A percentile compares a stretch with the other conserved stretches of the same genome.
phyloP scores from a whole-genome alignment of 2,113 vertebrate species.

The Procapra przewalskii region DNA sequence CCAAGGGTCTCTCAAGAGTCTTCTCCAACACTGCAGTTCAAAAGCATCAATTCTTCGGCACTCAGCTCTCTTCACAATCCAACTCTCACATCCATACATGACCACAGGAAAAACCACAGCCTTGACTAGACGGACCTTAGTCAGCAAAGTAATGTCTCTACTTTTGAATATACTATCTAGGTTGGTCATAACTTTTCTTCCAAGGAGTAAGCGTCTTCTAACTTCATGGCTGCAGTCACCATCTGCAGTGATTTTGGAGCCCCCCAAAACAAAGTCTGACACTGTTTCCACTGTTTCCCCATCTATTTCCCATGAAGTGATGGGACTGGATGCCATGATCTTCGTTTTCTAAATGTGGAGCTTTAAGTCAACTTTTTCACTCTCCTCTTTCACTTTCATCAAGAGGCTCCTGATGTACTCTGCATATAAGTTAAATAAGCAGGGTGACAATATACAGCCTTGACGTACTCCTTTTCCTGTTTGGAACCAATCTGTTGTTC shows the following conservation, averaged over 20 bases:
- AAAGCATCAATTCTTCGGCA: too few relatives aligned
- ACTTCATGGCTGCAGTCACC: background rate
- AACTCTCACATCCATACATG: background rate
- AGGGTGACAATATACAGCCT: background rate
- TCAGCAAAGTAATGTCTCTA: background rate
- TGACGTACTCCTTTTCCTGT: background rate
- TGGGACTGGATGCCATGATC: background rate
- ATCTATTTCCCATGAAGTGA: background rate
- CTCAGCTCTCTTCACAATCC: background rate
- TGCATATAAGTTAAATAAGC: background rate
- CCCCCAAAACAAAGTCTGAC: rapidly evolving
- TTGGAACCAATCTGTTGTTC: background rate
- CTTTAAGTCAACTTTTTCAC: background rate
- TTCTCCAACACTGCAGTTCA: too few relatives aligned
- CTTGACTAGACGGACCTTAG: background rate
- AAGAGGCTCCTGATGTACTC: background rate
- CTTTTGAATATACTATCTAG: background rate
- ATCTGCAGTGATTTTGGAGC: background rate
- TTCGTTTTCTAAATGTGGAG: background rate
- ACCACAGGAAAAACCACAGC: background rate
- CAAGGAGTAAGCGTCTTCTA: background rate
- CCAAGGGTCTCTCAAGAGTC: background rate
- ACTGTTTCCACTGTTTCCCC: background rate
- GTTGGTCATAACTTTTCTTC: background rate
- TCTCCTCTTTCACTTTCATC: background rate